These are phyloP conservation scores for Muschampia plurimacula DNA, from an alignment of 2,888 invertebrate genomes.

Conservation along the genomic window DNA sequence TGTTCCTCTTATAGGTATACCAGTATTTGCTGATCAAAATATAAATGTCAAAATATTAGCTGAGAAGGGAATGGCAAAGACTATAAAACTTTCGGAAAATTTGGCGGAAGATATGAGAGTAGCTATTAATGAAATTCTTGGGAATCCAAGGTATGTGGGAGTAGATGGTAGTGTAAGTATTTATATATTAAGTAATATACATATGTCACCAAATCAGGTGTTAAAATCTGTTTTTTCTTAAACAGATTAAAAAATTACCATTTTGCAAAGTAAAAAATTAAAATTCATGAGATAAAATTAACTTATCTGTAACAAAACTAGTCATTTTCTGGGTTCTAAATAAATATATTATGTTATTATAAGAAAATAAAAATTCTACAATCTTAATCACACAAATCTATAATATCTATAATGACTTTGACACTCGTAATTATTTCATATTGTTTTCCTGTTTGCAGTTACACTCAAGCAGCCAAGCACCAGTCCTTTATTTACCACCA, in stretches of 20 bases:
- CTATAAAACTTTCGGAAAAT: conserved; percentile 52
- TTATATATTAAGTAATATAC: no score
- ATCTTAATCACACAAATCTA: not conserved
- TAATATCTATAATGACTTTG: not conserved
- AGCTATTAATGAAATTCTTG: conserved; percentile 55
- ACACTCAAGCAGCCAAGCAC: conserved; percentile 5
- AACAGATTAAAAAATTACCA: no score
- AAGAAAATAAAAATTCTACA: no score
- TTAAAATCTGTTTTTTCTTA: no score
- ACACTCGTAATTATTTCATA: not conserved
- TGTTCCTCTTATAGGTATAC: conserved; percentile 61
- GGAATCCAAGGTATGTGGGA: conserved; percentile 52
- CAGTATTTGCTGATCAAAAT: conserved; percentile 57
- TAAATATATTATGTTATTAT: no score
- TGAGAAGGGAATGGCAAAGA: conserved; percentile 50
- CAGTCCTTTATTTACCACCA: conserved; percentile 48
- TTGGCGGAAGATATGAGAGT: conserved; percentile 50
- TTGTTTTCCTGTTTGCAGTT: conserved; percentile 3
- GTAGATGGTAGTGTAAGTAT: no score
- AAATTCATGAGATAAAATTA: not conserved
- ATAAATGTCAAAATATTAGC: conserved; percentile 52
- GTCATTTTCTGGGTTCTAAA: no score
- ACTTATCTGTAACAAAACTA: no score
- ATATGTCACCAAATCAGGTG: no score
- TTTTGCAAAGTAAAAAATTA: not conserved